Percentiles rank a stretch among this genome's conserved stretches.
These are phyloP conservation scores for Syrrhaptes paradoxus DNA, from an alignment of 2,113 vertebrate species.

Conservation along the genomic window DNA sequence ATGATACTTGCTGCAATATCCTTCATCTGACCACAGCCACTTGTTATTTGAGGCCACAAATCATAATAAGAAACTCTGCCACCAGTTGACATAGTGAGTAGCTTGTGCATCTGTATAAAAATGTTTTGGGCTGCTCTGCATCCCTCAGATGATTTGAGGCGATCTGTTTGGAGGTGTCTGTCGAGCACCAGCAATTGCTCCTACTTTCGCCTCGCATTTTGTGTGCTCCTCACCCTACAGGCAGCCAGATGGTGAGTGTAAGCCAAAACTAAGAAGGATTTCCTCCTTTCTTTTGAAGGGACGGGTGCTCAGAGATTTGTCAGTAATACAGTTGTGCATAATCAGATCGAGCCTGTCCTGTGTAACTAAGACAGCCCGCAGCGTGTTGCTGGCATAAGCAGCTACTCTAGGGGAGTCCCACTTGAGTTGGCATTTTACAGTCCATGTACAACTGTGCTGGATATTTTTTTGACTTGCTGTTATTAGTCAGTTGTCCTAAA, in stretches of 20 bases:
- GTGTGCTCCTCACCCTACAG: neutral
- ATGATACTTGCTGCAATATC: neutral
- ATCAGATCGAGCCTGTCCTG: neutral
- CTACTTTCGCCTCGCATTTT: neutral
- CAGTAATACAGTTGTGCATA: neutral
- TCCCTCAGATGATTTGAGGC: neutral
- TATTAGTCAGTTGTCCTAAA: neutral
- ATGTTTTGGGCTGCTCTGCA: neutral
- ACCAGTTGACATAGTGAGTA: neutral
- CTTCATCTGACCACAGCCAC: neutral
- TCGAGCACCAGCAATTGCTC: neutral
- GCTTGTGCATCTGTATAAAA: neutral
- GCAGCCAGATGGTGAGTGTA: neutral
- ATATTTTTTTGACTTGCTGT: neutral
- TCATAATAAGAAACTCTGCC: neutral
- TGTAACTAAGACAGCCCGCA: neutral
- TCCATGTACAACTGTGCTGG: neutral
- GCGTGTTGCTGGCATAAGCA: neutral
- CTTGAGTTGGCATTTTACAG: neutral
- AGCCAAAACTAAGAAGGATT: constrained; percentile 2
- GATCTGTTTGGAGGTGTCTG: neutral
- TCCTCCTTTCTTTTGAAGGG: neutral
- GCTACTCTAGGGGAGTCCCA: neutral
- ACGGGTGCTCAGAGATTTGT: neutral
- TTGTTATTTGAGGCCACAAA: neutral